Base-by-base conservation (phyloP, 2,113 vertebrate genomes). In the Microcebus griseorufus region DNA sequence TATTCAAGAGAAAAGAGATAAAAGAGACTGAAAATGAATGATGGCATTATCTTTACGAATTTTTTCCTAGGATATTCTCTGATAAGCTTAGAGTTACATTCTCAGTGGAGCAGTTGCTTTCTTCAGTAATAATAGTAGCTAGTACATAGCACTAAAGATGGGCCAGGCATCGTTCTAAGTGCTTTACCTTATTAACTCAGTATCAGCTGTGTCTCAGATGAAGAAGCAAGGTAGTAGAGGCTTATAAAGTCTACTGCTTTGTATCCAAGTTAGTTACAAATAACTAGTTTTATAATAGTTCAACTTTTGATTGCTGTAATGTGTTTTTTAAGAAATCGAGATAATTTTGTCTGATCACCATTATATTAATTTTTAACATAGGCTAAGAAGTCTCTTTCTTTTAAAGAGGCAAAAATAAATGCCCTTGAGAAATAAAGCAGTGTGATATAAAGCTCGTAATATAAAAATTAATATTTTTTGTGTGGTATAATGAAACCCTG, bases 311-410 rank as follows among this genome's bases (percentile, higher is more conserved):
- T 93, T 70, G 34, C 6, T 93, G 6, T 27, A 70, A 1, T 72
- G 22, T 95, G 3, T 79, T 85, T 84, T 95, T 82, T 4, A 69
- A 93, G 45, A 89, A 60, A 89, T 65, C 34, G n/a, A 69, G 72
- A 1, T 9, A 48, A 0, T 62, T 90, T 64, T 90, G 93, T 69
- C 11, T 60, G 12, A 13, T 69, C 25, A 34, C 4, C 9, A 25
- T 96, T 94, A 65, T 88, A 13, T 83, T 42, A 92, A 67, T 79
- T 65, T 92, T 97, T 45, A n/a, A 84, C 62, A n/a, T 11, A 60
- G 34, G 32, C 37, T 78, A 53, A 90, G 22, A 60, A 90, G 22
- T 93, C 25, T 90, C 67, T 88, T 67, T 37, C 55, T 86, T 95
- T 93, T 5, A 65, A 76, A 48, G 32, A 42, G 84, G 75, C 8